Conservation (phyloP, 2,888 invertebrate genomes). For the Neocrepidodera transversa region DNA sequence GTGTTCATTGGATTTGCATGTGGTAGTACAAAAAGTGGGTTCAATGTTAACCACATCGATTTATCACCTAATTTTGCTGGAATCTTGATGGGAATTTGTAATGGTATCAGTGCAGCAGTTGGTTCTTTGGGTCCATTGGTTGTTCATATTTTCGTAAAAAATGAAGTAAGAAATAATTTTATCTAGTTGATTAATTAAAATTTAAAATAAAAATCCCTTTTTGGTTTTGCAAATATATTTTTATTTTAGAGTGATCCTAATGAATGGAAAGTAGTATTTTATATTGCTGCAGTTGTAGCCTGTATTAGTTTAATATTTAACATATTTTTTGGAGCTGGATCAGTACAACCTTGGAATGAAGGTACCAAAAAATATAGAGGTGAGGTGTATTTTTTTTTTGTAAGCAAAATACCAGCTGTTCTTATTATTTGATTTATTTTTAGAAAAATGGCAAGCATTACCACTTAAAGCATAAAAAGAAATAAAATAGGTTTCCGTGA, state of each 20-base stretch:
- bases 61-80: slow-evolving; percentile 84
- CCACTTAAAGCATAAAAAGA: not conserved
- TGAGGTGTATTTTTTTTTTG: too few relatives aligned
- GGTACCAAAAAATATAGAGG: slow-evolving; percentile 12
- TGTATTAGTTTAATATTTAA: not conserved
- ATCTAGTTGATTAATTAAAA: too few relatives aligned
- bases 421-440: too few relatives aligned
- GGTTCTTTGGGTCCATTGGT: slow-evolving; percentile 62
- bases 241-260: slow-evolving; percentile 13
- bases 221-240: not conserved
- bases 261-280: slow-evolving; percentile 12
- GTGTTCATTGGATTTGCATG: not conserved
- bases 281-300: slow-evolving; percentile 3
- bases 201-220: too few relatives aligned
- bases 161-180: slow-evolving; percentile 5
- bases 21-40: slow-evolving; percentile 72
- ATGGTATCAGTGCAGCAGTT: slow-evolving; percentile 75
- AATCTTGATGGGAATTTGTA: slow-evolving; percentile 83
- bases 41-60: slow-evolving; percentile 81
- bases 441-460: not conserved
- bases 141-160: not conserved
- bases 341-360: slow-evolving; percentile 15
- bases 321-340: slow-evolving; percentile 3
- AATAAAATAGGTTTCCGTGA: too few relatives aligned
- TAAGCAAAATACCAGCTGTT: too few relatives aligned